These are phyloP conservation scores for Diorhabda elongata DNA, from an alignment of 1,140 invertebrate species.

Conservation along the genomic window DNA sequence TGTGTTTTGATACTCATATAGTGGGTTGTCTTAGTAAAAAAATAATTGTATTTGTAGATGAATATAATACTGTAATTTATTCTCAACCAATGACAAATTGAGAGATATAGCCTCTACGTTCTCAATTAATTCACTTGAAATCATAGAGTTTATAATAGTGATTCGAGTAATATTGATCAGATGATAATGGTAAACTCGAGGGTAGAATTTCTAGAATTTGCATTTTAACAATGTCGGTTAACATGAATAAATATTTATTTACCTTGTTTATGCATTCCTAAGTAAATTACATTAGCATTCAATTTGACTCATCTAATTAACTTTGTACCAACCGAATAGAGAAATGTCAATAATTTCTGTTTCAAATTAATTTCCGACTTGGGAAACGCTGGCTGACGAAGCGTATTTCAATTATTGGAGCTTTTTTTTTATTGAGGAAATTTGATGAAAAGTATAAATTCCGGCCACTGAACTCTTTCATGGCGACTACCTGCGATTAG, in stretches of 20 bases:
- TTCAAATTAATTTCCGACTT: conserved; percentile 18
- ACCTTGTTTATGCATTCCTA: conserved; percentile 33
- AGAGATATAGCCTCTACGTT: not conserved
- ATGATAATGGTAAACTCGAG: conserved; percentile 16
- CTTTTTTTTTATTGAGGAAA: not conserved
- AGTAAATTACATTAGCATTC: conserved; percentile 31
- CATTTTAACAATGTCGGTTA: conserved; percentile 35
- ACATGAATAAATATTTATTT: conserved; percentile 36
- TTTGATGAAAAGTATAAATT: not conserved
- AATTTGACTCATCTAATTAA: conserved; percentile 25
- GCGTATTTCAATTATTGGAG: not conserved
- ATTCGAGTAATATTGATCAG: conserved; percentile 9
- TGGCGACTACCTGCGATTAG: not conserved
- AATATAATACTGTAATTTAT: no score
- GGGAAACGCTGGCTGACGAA: conserved; percentile 1
- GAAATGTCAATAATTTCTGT: conserved; percentile 11
- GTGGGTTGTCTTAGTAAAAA: no score
- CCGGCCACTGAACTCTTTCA: not conserved
- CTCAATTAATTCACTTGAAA: conserved; percentile 1
- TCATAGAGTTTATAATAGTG: conserved; percentile 1
- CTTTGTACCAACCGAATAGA: conserved; percentile 9
- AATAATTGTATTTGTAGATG: no score
- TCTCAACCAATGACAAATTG: no score
- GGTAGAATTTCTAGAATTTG: conserved; percentile 34
- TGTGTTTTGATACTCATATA: no score